Conservation (phyloP, 2,113 vertebrate species). For the Tiliqua scincoides region DNA sequence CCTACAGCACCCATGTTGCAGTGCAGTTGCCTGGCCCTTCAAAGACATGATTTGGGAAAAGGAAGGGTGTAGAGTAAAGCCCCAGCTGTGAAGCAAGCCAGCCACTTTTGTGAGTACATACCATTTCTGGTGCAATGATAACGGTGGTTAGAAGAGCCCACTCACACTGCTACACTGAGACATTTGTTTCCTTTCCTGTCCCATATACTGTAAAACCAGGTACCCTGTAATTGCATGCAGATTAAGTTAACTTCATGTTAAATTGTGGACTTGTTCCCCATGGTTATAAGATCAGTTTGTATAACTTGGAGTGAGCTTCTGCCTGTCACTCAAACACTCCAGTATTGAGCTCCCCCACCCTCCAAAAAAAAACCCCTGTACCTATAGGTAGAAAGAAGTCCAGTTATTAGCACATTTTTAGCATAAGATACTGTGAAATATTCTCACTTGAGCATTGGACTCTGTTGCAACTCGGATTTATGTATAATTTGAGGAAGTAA, state of each 20-base stretch:
- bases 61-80: too few relatives aligned
- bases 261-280: not conserved
- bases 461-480: not conserved
- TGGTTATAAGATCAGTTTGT: not conserved
- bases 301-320: not conserved
- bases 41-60: too few relatives aligned
- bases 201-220: too few relatives aligned
- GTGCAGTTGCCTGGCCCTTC: too few relatives aligned
- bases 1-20: too few relatives aligned
- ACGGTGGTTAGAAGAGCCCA: too few relatives aligned
- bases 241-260: not conserved
- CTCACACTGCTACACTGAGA: too few relatives aligned
- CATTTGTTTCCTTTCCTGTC: not conserved
- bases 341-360: too few relatives aligned
- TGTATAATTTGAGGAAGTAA: not conserved
- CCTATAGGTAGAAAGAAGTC: not conserved
- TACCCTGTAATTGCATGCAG: not conserved
- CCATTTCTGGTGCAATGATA: too few relatives aligned
- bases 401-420: not conserved
- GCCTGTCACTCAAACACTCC: too few relatives aligned
- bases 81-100: too few relatives aligned
- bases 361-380: not conserved
- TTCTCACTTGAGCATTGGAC: not conserved
- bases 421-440: not conserved
- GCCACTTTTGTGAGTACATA: too few relatives aligned